phyloP scores from a whole-genome alignment of 2,113 vertebrate species.

The Regulus satrapa region DNA sequence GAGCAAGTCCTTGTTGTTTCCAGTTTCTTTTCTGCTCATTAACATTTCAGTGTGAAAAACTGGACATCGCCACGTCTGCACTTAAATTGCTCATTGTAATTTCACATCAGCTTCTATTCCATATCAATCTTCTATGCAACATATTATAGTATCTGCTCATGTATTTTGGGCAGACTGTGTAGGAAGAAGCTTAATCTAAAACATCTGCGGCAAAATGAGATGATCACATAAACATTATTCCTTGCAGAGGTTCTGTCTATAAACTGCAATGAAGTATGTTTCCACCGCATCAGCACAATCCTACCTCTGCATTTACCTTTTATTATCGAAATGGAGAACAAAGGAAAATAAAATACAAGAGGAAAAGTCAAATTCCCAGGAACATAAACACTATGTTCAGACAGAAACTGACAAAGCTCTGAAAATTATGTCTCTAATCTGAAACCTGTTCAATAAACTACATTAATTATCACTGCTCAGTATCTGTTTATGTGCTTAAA shows the following conservation, averaged over 20 bases:
- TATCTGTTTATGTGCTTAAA: constrained; percentile 16
- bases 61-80: not conserved
- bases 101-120: not conserved
- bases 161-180: not conserved
- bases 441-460: not conserved
- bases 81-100: not conserved
- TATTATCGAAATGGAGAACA: constrained; percentile 11
- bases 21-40: not conserved
- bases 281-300: constrained; percentile 13
- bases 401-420: constrained; percentile 7
- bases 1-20: not conserved
- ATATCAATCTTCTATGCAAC: not conserved
- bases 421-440: constrained; percentile 15
- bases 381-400: not conserved
- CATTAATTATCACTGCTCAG: constrained; percentile 7
- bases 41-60: not conserved
- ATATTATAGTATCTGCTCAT: not conserved
- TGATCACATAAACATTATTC: constrained; percentile 19
- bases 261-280: not conserved
- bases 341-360: not conserved
- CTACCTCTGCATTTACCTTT: not conserved
- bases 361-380: not conserved
- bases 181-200: constrained; percentile 1
- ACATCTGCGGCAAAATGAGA: constrained; percentile 10
- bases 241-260: not conserved